Evolutionary conservation across 1,140 invertebrate species (phyloP), one percentile per base, ranked within the genome.

Genomic region (Daktulosphaira vitifoliae): DNA sequence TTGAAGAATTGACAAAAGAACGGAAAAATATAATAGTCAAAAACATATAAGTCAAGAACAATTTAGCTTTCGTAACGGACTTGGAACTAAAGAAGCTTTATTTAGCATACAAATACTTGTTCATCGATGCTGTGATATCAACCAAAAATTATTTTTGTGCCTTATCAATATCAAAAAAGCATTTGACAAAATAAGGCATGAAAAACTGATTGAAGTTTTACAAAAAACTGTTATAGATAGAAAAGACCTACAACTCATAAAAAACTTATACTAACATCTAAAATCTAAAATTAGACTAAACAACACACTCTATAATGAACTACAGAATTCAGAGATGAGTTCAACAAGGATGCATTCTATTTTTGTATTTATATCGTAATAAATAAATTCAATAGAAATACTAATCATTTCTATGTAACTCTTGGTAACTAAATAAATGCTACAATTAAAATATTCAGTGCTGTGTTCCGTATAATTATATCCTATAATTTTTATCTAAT

Each of bases 11-110:
- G 15, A 56, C 15, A 62, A 46, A 64, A 56, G 9, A 39, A n/a
- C 16, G 15, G 66, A 67, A 50, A 6, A 42, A 39, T 25, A 65
- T n/a, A n/a, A n/a, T n/a, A n/a, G n/a, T n/a, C n/a, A n/a, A n/a
- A n/a, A n/a, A n/a, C n/a, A n/a, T 20, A 65, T 67, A 15, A 26
- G 42, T 33, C 9, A 26, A 33, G n/a, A 25, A n/a, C 68, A 70
- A 65, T 70, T 72, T 68, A 69, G 71, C 15, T 70, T 71, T 59
- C 16, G 68, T 44, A 65, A 48, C 4, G 68, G 49, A 44, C 9
- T 26, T n/a, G 71, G 69, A 9, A 71, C 69, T 16, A 39, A 67
- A 50, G 70, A 71, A 50, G 71, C 69, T 23, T 42, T 71, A 9
- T 68, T 72, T 39, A 20, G 20, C 8, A 66, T 71, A 13, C 54